These are phyloP conservation scores for Drymonia ruficornis DNA, from an alignment of 2,888 invertebrate species.

Conservation along the genomic window DNA sequence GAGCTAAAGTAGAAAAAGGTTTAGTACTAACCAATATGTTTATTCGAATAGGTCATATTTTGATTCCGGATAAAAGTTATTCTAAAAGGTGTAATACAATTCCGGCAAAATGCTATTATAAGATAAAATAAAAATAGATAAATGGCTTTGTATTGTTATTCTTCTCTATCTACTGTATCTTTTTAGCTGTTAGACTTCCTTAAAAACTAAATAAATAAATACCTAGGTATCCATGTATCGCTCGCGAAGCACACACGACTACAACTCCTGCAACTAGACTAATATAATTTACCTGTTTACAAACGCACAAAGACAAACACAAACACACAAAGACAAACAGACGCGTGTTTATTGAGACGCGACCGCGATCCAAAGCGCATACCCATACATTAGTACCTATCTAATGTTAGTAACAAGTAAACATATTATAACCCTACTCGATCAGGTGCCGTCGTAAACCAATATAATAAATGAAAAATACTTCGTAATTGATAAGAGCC, in stretches of 20 bases:
- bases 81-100: no score
- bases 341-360: constrained; percentile 13
- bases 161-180: no score
- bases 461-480: neutral
- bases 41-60: no score
- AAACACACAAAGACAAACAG: constrained; percentile 24
- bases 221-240: no score
- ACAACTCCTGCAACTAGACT: constrained; percentile 5
- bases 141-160: no score
- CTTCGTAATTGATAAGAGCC: neutral
- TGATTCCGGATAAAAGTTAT: no score
- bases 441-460: neutral
- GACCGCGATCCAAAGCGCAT: neutral
- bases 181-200: no score
- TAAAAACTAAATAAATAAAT: no score
- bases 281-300: constrained; percentile 12
- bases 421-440: constrained; percentile 8
- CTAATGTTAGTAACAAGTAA: constrained; percentile 5
- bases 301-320: no score
- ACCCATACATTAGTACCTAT: no score
- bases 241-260: neutral
- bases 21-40: neutral
- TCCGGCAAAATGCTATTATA: no score
- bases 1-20: neutral
- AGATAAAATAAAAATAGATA: no score